These are phyloP conservation scores for Eulithis prunata DNA, from an alignment of 2,888 invertebrate genomes.

Conservation along the genomic window DNA sequence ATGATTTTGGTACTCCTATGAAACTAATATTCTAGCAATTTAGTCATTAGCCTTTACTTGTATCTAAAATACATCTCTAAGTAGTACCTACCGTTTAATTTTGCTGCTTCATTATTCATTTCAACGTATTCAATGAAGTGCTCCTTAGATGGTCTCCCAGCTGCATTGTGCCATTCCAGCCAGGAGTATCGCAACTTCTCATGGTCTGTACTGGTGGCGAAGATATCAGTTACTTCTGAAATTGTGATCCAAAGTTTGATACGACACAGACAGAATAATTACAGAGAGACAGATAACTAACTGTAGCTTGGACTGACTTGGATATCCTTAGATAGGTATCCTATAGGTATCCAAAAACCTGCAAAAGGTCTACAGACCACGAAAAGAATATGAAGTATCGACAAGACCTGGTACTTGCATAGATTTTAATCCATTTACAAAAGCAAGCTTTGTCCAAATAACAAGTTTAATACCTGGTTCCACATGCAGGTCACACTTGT, in stretches of 20 bases:
- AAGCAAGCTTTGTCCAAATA: too few species aligned
- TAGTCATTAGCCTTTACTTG: too few species aligned
- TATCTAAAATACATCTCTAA: too few species aligned
- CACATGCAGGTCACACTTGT: conserved; percentile 88
- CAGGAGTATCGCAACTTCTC: conserved; percentile 91
- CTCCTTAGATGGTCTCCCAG: conserved; percentile 86
- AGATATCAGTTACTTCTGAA: conserved; percentile 87
- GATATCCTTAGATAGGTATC: too few species aligned
- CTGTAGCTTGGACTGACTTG: too few species aligned
- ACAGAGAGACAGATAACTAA: too few species aligned
- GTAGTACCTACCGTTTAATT: conserved; percentile 83
- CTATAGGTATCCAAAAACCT: too few species aligned
- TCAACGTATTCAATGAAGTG: conserved; percentile 87
- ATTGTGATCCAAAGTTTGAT: neutral
- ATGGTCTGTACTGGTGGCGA: conserved; percentile 88
- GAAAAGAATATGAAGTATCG: too few species aligned
- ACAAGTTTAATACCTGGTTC: conserved; percentile 85
- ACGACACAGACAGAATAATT: too few species aligned
- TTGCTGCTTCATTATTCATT: conserved; percentile 88
- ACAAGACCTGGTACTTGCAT: too few species aligned
- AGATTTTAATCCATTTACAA: too few species aligned
- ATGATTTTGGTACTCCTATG: neutral
- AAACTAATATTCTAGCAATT: neutral
- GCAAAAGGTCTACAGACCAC: too few species aligned
- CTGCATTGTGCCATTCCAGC: conserved; percentile 91